Conservation (phyloP, 2,797 vertebrate species). For the Molossus alvarezi region DNA sequence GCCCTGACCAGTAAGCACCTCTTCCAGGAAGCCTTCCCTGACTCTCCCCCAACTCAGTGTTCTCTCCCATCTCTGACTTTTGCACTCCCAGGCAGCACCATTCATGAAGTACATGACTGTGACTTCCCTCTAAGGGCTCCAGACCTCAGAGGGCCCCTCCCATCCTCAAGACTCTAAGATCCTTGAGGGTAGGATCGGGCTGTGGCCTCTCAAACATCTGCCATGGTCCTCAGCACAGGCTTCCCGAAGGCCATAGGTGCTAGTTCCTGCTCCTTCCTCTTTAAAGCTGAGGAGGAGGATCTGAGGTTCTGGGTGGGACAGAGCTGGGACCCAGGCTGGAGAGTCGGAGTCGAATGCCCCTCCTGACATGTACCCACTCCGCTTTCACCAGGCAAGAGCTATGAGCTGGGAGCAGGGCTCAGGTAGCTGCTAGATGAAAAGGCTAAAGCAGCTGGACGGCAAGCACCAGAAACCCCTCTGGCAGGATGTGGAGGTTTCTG, state of each 20-base stretch:
- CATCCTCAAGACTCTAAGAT: conserved; percentile 3
- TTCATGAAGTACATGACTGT: background rate
- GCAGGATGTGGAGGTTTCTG: conserved; percentile 10
- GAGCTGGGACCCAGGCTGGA: background rate
- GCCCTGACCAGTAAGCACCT: conserved; percentile 69
- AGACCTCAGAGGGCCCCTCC: background rate
- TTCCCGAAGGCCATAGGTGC: background rate
- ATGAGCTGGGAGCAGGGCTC: background rate
- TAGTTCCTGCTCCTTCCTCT: conserved; percentile 21
- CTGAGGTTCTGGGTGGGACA: background rate
- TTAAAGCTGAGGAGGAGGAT: conserved; percentile 26
- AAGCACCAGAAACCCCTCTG: background rate
- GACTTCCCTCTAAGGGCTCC: background rate
- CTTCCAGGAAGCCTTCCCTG: conserved; percentile 79
- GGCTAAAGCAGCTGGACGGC: conserved; percentile 25
- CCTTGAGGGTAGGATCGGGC: background rate
- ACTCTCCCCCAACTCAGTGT: conserved; percentile 56
- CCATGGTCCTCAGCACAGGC: background rate
- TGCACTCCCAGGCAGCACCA: background rate
- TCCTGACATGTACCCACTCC: background rate
- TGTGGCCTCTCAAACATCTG: background rate
- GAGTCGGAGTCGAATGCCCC: background rate
- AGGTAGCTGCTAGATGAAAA: conserved; percentile 50
- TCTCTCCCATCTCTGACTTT: background rate
- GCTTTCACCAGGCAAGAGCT: conserved; percentile 16